Evolutionary conservation across 2,888 invertebrate species (phyloP).

Genomic region (Bembecia ichneumoniformis): DNA sequence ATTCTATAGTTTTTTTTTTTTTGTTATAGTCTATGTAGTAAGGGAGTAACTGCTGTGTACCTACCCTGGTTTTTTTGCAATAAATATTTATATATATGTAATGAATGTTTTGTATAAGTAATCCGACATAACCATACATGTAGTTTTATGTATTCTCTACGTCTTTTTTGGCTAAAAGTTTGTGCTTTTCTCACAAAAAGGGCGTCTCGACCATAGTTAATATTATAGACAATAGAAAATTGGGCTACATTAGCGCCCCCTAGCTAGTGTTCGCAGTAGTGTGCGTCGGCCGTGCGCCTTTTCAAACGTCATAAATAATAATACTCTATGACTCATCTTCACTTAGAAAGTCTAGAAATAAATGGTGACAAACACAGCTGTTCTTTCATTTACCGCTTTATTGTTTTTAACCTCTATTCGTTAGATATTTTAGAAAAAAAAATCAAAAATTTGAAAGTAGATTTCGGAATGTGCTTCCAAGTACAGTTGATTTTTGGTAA

Average conservation of each 20-base stretch:
- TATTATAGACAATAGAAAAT: constrained; percentile 5
- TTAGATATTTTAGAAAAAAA: constrained; percentile 27
- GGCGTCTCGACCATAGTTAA: constrained; percentile 12
- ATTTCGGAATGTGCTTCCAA: constrained; percentile 40
- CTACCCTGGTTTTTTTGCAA: constrained; percentile 34
- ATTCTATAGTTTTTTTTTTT: background rate
- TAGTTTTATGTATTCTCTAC: constrained; percentile 37
- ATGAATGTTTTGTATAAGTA: constrained; percentile 48
- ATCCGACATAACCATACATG: constrained; percentile 19
- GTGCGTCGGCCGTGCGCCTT: constrained; percentile 58
- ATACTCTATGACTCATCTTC: constrained; percentile 60
- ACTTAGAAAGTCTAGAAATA: constrained; percentile 65
- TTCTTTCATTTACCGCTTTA: constrained; percentile 70
- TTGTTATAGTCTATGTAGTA: constrained; percentile 7
- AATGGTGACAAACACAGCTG: constrained; percentile 67
- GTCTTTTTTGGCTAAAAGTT: constrained; percentile 24
- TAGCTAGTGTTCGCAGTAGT: constrained; percentile 47
- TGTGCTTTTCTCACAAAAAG: constrained; percentile 14
- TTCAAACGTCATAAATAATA: constrained; percentile 45
- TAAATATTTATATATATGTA: constrained; percentile 28
- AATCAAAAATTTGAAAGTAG: constrained; percentile 39
- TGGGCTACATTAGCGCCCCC: constrained; percentile 39
- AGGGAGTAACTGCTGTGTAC: constrained; percentile 23
- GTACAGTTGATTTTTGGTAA: constrained; percentile 35
- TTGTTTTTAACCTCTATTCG: constrained; percentile 41